These are phyloP conservation scores for Meghimatium bilineatum DNA, from an alignment of 2,888 invertebrate genomes.

Conservation along the genomic window DNA sequence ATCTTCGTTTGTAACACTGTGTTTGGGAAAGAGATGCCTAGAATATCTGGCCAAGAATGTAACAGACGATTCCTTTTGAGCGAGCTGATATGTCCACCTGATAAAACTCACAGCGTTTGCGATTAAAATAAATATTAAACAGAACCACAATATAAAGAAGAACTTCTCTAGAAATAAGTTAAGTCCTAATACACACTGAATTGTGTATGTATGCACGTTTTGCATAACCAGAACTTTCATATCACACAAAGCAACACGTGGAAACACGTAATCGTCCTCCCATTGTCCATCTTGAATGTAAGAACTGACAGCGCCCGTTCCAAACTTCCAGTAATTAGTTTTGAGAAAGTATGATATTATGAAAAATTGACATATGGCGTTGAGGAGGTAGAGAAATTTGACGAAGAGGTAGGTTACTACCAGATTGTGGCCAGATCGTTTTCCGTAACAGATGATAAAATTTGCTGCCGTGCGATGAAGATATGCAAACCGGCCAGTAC, in stretches of 20 bases:
- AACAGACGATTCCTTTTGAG: slow-evolving; percentile 48
- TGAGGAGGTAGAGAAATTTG: slow-evolving; percentile 47
- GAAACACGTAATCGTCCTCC: slow-evolving; percentile 52
- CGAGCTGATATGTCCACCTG: slow-evolving; percentile 49
- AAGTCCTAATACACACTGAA: slow-evolving; percentile 69
- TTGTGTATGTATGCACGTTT: slow-evolving; percentile 66
- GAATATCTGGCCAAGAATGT: slow-evolving; percentile 63
- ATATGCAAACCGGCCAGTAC: neutral
- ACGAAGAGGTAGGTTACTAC: slow-evolving; percentile 45
- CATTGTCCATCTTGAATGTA: slow-evolving; percentile 38
- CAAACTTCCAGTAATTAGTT: slow-evolving; percentile 48
- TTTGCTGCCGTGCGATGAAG: slow-evolving; percentile 48
- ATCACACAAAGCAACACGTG: slow-evolving; percentile 69
- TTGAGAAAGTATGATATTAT: slow-evolving; percentile 46
- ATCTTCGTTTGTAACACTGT: slow-evolving; percentile 41
- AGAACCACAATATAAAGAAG: slow-evolving; percentile 71
- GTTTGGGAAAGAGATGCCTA: slow-evolving; percentile 50
- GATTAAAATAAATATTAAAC: slow-evolving; percentile 62
- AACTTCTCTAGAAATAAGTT: slow-evolving; percentile 73
- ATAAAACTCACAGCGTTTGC: slow-evolving; percentile 49
- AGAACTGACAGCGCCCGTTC: slow-evolving; percentile 18
- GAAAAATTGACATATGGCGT: slow-evolving; percentile 48
- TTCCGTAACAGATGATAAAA: slow-evolving; percentile 47
- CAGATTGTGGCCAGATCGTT: slow-evolving; percentile 46
- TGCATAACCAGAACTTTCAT: slow-evolving; percentile 67